These are phyloP conservation scores for Leptodactylus fallax DNA, from an alignment of 2,797 vertebrate genomes.

Conservation along the genomic window DNA sequence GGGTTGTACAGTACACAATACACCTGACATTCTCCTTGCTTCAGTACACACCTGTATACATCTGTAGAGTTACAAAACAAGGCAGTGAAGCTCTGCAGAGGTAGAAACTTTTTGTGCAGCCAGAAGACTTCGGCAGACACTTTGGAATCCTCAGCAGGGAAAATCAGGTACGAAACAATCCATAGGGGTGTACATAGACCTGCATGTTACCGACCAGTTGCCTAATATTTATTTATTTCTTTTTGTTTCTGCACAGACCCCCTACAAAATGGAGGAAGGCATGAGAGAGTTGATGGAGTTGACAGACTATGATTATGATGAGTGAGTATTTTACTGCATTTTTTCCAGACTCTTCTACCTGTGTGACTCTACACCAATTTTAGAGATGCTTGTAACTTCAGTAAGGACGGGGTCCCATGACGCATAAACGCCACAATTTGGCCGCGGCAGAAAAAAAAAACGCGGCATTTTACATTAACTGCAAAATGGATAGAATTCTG, in stretches of 20 bases:
- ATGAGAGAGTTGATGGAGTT: slow-evolving; percentile 43
- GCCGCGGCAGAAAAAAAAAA: no score
- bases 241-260: slow-evolving; percentile 15
- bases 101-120: background rate
- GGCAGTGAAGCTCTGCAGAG: background rate
- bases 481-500: no score
- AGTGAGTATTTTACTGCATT: slow-evolving; percentile 37
- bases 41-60: slow-evolving; percentile 47
- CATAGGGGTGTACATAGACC: background rate
- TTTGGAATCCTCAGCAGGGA: background rate
- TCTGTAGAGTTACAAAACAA: slow-evolving; percentile 7
- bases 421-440: no score
- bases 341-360: no score
- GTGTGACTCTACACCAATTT: no score
- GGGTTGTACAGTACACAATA: background rate
- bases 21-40: slow-evolving; percentile 28
- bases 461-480: no score
- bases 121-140: background rate
- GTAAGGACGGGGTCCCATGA: no score
- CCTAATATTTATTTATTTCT: background rate
- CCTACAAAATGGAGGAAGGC: slow-evolving; percentile 55
- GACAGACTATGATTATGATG: slow-evolving; percentile 39
- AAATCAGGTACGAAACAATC: slow-evolving; percentile 15
- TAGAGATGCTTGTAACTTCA: no score
- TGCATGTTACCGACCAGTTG: background rate